A percentile compares a stretch with the other conserved stretches of the same genome.
Conservation (phyloP, 2,797 vertebrate species). For the Trematomus bernacchii region DNA sequence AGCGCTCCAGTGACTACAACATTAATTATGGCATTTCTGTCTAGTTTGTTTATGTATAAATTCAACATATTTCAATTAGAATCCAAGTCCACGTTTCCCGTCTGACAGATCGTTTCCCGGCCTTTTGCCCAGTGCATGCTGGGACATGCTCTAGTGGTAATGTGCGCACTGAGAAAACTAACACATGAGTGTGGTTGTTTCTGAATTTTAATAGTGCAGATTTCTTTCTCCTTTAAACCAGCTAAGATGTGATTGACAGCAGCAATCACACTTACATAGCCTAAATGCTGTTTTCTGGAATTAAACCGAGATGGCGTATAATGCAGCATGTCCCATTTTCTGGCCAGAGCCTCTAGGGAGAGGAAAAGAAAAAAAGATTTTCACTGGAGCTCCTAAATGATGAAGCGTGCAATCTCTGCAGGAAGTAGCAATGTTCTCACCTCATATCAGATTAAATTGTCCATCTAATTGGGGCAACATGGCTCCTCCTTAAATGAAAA, state of each 20-base stretch:
- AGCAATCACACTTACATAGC: conserved; percentile 64
- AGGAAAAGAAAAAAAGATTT: conserved; percentile 51
- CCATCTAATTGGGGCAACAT: conserved; percentile 71
- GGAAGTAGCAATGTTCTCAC: conserved; percentile 44
- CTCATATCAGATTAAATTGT: conserved; percentile 74
- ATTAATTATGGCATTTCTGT: too few species aligned
- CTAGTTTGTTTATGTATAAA: too few species aligned
- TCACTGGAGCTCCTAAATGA: conserved; percentile 76
- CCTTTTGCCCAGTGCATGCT: conserved; percentile 17
- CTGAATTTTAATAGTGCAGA: conserved; percentile 26
- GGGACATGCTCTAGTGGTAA: conserved; percentile 22
- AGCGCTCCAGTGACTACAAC: background rate
- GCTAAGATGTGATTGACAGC: conserved; percentile 68
- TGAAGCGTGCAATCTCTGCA: conserved; percentile 59
- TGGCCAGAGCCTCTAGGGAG: conserved; percentile 43
- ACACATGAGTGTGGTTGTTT: conserved; percentile 19
- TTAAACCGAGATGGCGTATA: conserved; percentile 62
- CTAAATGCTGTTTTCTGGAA: conserved; percentile 71
- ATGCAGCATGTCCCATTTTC: conserved; percentile 40
- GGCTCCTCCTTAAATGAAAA: conserved; percentile 53
- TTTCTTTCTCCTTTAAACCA: conserved; percentile 12
- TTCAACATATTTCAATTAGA: background rate
- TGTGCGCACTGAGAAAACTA: background rate
- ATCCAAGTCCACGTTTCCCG: conserved; percentile 4
- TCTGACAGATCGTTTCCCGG: background rate